phyloP scores from a whole-genome alignment of 2,113 vertebrate species.

The Tenebrosternarchus preto region DNA sequence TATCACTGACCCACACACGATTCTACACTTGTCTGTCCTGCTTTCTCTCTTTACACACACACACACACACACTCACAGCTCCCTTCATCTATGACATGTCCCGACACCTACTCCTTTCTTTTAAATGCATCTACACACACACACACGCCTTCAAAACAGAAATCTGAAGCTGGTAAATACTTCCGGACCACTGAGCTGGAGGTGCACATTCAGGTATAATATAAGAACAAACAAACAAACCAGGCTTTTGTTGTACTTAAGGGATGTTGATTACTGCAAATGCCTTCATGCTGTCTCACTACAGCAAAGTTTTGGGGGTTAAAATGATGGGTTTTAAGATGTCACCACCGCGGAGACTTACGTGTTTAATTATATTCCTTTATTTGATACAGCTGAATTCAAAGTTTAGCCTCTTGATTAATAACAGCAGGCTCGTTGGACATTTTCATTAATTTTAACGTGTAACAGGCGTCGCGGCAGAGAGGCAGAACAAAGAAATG shows the following conservation, averaged over 20 bases:
- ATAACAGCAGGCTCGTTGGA: constrained; percentile 20
- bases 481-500: neutral
- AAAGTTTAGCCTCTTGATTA: neutral
- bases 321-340: neutral
- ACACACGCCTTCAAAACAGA: neutral
- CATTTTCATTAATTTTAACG: constrained; percentile 3
- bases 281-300: no score
- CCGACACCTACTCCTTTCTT: constrained; percentile 42
- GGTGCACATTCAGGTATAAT: no score
- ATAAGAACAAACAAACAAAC: neutral
- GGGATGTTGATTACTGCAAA: neutral
- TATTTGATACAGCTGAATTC: neutral
- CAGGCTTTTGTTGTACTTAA: neutral
- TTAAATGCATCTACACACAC: constrained; percentile 43
- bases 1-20: constrained; percentile 30
- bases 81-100: neutral
- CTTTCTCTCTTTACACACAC: constrained; percentile 16
- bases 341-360: constrained; percentile 8
- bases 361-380: neutral
- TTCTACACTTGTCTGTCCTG: constrained; percentile 11
- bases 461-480: constrained; percentile 2
- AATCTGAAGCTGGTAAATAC: neutral
- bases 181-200: neutral
- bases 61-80: constrained; percentile 16
- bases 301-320: neutral